Evolutionary conservation across 2,113 vertebrate genomes (phyloP), one percentile per base, ranked within the genome.

Genomic region (Trinectes maculatus): DNA sequence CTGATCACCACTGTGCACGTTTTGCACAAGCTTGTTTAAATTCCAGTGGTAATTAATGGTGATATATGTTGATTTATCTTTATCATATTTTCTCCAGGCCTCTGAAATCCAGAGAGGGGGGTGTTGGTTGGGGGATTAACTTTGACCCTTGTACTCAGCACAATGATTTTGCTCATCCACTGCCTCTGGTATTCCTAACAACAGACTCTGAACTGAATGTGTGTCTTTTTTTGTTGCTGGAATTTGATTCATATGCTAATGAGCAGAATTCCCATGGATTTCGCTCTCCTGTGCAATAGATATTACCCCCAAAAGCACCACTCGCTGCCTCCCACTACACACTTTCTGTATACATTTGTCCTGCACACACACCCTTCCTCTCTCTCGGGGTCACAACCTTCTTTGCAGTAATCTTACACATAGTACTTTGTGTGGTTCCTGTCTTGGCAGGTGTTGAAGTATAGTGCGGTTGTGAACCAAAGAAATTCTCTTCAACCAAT

Each of bases 191-290:
- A 39, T 73, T 82, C 63, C 51, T 39, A 64, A 86, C 73, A 75
- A 81, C 74, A 9, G 51, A 49, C 54, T 80, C 48, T 58, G 51
- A 66, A 74, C 63, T 77, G 60, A 66, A 74, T 48, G 83, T 73
- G 53, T 67, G 51, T 72, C 61, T 78, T 85, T 78, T 85, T 60
- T 52, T 75, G 67, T 61, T 79, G 78, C 47, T 81, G 86, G 85
- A 91, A 90, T 89, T 76, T 75, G 18, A 89, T 92, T 91, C 82
- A 89, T 82, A 88, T 91, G 85, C 59, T 85, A 91, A 91, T 88
- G 56, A 83, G 64, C 8, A 34, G 5, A 73, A 81, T 87, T 86
- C 82, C 81, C 78, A 89, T 89, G 87, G 82, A 82, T 67, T 80
- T 81, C 46, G 57, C 78, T 74, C 77, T 74, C 80, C 72, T 83